A percentile compares a stretch with the other conserved stretches of the same genome.
Evolutionary conservation across 2,113 vertebrate genomes (phyloP).

Genomic region (Tachysurus fulvidraco): DNA sequence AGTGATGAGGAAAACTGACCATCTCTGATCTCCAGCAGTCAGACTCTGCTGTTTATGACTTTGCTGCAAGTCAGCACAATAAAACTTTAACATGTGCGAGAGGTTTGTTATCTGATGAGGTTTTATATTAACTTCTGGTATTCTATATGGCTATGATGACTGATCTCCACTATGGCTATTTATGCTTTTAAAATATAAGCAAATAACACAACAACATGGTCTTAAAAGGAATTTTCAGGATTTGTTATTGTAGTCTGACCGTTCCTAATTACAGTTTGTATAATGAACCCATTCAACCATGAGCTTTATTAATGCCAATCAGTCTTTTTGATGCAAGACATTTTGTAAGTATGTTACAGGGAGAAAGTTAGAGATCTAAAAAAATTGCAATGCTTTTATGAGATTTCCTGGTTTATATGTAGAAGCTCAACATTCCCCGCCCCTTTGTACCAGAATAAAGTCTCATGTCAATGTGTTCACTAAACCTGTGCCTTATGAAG

Average conservation of each 20-base stretch:
- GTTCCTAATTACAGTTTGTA: too few relatives aligned
- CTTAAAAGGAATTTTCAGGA: background rate
- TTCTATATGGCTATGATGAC: background rate
- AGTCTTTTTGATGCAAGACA: background rate
- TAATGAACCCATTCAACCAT: too few relatives aligned
- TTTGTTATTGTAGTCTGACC: too few relatives aligned
- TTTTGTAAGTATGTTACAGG: background rate
- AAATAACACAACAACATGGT: background rate
- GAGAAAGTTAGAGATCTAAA: background rate
- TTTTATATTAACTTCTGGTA: background rate
- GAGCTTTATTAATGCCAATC: background rate
- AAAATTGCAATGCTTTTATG: background rate
- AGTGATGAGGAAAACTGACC: conserved; percentile 48
- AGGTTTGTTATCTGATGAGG: conserved; percentile 20
- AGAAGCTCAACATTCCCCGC: background rate
- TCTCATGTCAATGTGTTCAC: background rate
- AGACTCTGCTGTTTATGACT: conserved; percentile 70
- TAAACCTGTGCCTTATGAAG: background rate
- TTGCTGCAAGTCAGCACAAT: conserved; percentile 66
- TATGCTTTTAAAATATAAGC: background rate
- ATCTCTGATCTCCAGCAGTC: conserved; percentile 32
- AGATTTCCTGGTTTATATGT: background rate
- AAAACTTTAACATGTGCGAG: background rate
- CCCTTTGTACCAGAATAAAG: background rate
- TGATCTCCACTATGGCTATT: background rate